Percentiles rank a stretch among this genome's conserved stretches.
phyloP scores from a whole-genome alignment of 92 coral and sea anemone genomes.

The Palythoa grandiflora region DNA sequence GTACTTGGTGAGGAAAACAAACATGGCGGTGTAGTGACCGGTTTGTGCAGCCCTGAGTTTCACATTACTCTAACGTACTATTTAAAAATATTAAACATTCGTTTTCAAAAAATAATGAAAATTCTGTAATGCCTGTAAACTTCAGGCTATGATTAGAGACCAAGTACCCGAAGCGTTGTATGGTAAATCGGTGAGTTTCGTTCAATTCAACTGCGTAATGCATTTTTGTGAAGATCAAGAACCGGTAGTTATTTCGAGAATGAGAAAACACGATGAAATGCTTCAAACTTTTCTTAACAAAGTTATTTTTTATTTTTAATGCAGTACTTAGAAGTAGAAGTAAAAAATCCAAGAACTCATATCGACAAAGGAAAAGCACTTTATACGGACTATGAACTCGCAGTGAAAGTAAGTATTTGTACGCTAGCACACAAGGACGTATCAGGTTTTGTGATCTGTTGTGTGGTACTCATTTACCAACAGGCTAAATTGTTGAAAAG shows the following conservation, averaged over 20 bases:
- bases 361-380: slow-evolving; percentile 81
- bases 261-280: background rate
- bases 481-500: background rate
- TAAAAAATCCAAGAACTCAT: slow-evolving; percentile 86
- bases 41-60: background rate
- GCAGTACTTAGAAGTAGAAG: slow-evolving; percentile 82
- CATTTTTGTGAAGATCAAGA: background rate
- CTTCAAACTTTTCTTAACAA: background rate
- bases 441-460: background rate
- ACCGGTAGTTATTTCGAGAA: background rate
- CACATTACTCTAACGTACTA: background rate
- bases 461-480: background rate
- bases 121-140: background rate
- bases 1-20: slow-evolving; percentile 10
- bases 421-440: background rate
- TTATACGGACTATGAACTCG: slow-evolving; percentile 85
- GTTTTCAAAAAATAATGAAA: background rate
- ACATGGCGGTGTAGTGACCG: slow-evolving; percentile 10
- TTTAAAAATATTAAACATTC: background rate
- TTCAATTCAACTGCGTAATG: background rate
- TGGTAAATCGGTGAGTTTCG: slow-evolving; percentile 59
- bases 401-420: slow-evolving; percentile 68
- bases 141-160: slow-evolving; percentile 68
- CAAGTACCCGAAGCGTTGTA: slow-evolving; percentile 68
- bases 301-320: background rate